A percentile compares a stretch with the other conserved stretches of the same genome.
phyloP scores from a whole-genome alignment of 2,113 vertebrate species.

The Excalfactoria chinensis region DNA sequence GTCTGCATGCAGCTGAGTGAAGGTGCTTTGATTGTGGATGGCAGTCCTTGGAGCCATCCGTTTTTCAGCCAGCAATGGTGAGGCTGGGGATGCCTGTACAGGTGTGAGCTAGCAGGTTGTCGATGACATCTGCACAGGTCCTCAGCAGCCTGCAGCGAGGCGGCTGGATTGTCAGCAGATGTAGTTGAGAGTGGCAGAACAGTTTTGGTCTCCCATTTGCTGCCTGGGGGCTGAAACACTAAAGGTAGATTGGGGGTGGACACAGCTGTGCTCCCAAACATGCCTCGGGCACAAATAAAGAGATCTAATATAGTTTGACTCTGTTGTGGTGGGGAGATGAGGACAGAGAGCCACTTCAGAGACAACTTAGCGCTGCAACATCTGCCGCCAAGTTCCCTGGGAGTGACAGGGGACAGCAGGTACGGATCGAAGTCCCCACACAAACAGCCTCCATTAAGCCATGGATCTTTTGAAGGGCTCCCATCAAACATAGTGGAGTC shows the following conservation, averaged over 20 bases:
- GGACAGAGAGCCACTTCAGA: slow-evolving; percentile 94
- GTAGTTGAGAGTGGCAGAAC: slow-evolving; percentile 79
- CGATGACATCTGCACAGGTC: slow-evolving; percentile 86
- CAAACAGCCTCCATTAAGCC: slow-evolving; percentile 79
- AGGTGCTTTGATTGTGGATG: slow-evolving; percentile 81
- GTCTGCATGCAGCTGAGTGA: not conserved
- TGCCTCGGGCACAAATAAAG: slow-evolving; percentile 93
- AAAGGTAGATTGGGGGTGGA: slow-evolving; percentile 92
- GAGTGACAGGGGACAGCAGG: slow-evolving; percentile 91
- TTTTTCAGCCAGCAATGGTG: slow-evolving; percentile 78
- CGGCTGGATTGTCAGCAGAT: slow-evolving; percentile 87
- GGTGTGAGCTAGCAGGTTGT: slow-evolving; percentile 91
- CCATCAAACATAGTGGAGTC: slow-evolving; percentile 78
- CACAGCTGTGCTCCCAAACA: slow-evolving; percentile 94
- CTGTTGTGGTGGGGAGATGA: slow-evolving; percentile 84
- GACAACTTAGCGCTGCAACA: slow-evolving; percentile 88
- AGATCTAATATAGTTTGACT: slow-evolving; percentile 93
- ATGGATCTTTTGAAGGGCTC: slow-evolving; percentile 83
- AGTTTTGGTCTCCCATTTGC: slow-evolving; percentile 86
- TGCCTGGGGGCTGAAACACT: slow-evolving; percentile 89
- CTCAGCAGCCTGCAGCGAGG: slow-evolving; percentile 78
- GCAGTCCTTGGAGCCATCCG: slow-evolving; percentile 84
- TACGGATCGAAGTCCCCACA: slow-evolving; percentile 81
- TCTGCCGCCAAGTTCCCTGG: slow-evolving; percentile 92
- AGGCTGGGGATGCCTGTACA: slow-evolving; percentile 82